A percentile compares a stretch with the other conserved stretches of the same genome.
Evolutionary conservation across 2,888 invertebrate genomes (phyloP).

Genomic region (Lumbricus terrestris): DNA sequence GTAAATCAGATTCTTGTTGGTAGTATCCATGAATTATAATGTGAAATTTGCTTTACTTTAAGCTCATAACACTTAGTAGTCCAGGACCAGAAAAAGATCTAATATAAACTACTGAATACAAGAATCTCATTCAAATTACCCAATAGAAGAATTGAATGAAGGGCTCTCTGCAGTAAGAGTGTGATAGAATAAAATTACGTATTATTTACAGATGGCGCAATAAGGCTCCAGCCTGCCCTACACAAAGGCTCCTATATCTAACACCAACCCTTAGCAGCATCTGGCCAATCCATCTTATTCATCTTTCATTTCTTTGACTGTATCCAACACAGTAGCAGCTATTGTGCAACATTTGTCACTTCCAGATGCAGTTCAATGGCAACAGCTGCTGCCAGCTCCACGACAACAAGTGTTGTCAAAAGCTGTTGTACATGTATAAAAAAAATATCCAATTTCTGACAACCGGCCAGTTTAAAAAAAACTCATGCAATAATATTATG

Average conservation of each 20-base stretch:
- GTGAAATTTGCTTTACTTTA: no score
- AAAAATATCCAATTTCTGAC: neutral
- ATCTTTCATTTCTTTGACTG: neutral
- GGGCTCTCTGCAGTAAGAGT: no score
- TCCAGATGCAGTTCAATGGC: neutral
- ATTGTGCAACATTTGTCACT: neutral
- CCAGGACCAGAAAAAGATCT: no score
- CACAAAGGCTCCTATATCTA: neutral
- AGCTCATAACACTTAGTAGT: neutral
- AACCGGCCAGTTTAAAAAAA: neutral
- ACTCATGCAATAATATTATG: neutral
- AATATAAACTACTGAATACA: no score
- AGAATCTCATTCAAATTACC: no score
- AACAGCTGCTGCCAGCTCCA: neutral
- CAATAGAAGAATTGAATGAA: no score
- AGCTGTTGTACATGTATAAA: neutral
- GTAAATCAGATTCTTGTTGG: no score
- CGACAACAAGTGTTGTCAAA: no score
- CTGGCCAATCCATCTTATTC: neutral
- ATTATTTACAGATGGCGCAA: neutral
- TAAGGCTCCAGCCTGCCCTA: neutral
- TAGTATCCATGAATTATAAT: no score
- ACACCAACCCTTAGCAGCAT: neutral
- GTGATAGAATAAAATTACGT: no score
- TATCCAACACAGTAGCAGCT: neutral